Conservation (phyloP, 2,888 invertebrate genomes). For the Lycocerus yunnanus region DNA sequence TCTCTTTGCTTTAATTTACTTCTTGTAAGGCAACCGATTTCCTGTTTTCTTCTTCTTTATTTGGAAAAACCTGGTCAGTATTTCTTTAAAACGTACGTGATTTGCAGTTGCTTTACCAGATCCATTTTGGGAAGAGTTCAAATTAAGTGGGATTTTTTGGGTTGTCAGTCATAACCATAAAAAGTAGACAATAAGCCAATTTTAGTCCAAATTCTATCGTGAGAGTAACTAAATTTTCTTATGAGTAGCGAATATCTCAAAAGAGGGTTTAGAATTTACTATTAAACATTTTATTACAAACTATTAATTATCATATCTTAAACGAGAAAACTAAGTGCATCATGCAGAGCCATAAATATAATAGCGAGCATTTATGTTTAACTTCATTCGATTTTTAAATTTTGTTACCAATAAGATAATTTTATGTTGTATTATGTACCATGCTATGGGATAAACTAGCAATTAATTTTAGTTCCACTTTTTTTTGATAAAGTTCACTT, state of each 20-base stretch:
- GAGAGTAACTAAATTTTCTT: background rate
- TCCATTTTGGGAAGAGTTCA: background rate
- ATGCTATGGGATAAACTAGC: background rate
- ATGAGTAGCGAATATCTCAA: too few relatives aligned
- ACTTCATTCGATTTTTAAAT: background rate
- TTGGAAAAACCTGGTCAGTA: background rate
- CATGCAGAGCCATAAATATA: background rate
- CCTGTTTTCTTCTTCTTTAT: slow-evolving; percentile 18
- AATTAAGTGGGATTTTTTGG: background rate
- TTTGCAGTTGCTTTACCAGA: background rate
- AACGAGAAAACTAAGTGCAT: background rate
- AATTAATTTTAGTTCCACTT: background rate
- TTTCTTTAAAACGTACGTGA: background rate
- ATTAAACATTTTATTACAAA: background rate
- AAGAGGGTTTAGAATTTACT: background rate
- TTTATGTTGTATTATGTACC: background rate
- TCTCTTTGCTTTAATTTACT: slow-evolving; percentile 13
- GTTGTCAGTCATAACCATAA: too few relatives aligned
- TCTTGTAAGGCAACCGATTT: slow-evolving; percentile 16
- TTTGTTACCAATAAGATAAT: background rate
- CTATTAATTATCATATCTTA: background rate
- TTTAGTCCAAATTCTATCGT: background rate
- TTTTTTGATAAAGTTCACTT: background rate
- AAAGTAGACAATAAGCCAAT: background rate
- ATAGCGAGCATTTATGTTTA: background rate